Conservation (phyloP, 1,140 invertebrate genomes). For the Drosophila sproati region DNA sequence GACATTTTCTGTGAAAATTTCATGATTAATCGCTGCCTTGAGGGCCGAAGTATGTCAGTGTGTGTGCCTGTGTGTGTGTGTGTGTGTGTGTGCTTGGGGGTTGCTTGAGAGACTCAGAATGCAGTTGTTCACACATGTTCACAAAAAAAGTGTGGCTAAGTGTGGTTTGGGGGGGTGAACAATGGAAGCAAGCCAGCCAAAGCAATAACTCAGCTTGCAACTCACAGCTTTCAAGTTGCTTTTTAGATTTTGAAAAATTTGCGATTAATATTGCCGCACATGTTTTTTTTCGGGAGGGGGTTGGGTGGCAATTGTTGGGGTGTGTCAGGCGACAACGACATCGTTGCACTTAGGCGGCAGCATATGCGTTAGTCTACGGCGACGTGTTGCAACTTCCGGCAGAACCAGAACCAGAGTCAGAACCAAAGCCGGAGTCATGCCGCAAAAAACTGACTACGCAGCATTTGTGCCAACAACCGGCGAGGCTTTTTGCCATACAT, state of each 20-base stretch:
- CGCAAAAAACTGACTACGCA: constrained; percentile 73
- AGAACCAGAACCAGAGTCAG: constrained; percentile 9
- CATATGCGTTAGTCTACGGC: constrained; percentile 61
- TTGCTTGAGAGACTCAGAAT: constrained; percentile 19
- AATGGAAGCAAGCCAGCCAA: constrained; percentile 33
- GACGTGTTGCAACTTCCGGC: constrained; percentile 78
- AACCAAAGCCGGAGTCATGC: constrained; percentile 5
- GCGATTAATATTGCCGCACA: constrained; percentile 37
- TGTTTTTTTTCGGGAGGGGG: constrained; percentile 6
- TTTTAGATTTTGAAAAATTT: constrained; percentile 57
- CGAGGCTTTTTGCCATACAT: constrained; percentile 63
- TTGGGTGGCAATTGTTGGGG: constrained; percentile 61
- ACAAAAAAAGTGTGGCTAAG: constrained; percentile 55
- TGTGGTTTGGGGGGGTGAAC: constrained; percentile 59
- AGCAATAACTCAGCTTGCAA: constrained; percentile 64
- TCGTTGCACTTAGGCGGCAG: constrained; percentile 53
- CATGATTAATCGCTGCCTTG: constrained; percentile 77
- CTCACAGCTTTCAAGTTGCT: constrained; percentile 48
- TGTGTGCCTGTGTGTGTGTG: not conserved
- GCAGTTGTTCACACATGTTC: constrained; percentile 81
- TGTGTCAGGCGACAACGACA: constrained; percentile 49
- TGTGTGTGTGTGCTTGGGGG: constrained; percentile 17
- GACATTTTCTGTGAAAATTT: constrained; percentile 82
- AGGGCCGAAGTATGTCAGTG: constrained; percentile 33
- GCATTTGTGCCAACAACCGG: constrained; percentile 74